These are phyloP conservation scores for Probosciger aterrimus DNA, from an alignment of 2,113 vertebrate genomes.

Conservation along the genomic window DNA sequence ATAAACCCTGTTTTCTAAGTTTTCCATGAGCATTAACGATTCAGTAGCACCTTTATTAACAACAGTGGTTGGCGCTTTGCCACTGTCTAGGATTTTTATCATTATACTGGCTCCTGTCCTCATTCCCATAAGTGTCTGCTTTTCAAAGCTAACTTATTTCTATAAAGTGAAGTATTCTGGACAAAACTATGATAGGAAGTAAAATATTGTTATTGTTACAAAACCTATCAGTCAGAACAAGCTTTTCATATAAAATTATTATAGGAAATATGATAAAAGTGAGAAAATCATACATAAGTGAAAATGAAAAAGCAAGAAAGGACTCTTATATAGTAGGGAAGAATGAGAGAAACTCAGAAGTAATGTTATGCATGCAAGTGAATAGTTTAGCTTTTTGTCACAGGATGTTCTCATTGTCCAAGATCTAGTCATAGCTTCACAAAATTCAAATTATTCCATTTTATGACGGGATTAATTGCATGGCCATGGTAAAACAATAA, in stretches of 20 bases:
- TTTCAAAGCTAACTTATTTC: neutral
- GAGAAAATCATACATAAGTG: neutral
- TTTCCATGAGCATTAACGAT: neutral
- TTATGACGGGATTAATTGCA: neutral
- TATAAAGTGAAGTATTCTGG: neutral
- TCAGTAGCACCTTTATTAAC: neutral
- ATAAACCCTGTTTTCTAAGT: neutral
- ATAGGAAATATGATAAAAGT: neutral
- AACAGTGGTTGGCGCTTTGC: neutral
- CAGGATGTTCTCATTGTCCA: neutral
- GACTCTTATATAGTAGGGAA: neutral
- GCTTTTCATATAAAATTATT: neutral
- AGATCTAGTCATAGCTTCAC: neutral
- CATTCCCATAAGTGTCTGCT: neutral
- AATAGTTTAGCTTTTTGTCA: neutral
- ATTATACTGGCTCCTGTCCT: neutral
- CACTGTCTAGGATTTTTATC: neutral
- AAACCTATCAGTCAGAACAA: neutral
- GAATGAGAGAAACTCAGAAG: neutral
- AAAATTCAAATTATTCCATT: neutral
- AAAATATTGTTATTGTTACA: neutral
- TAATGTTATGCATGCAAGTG: neutral
- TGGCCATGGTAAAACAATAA: neutral
- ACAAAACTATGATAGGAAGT: neutral
- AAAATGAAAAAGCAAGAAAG: neutral